These are phyloP conservation scores for Drosophila nigromelanica DNA, from an alignment of 1,140 invertebrate species.

Conservation along the genomic window DNA sequence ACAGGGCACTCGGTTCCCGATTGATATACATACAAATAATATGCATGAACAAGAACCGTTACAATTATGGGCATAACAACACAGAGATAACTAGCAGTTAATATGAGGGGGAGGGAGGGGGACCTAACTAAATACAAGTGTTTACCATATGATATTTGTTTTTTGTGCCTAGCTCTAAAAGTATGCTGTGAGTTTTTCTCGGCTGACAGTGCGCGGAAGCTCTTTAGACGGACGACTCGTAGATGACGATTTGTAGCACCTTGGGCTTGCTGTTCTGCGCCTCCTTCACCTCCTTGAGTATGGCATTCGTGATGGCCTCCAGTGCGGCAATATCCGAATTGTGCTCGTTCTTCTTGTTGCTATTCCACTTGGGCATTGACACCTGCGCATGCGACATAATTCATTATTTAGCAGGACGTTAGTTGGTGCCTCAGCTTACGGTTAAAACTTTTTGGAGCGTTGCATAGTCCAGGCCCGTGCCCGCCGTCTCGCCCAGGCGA, in stretches of 20 bases:
- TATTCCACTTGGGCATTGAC: conserved; percentile 85
- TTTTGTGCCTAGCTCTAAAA: conserved; percentile 7
- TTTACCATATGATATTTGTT: background rate
- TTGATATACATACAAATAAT: conserved; percentile 8
- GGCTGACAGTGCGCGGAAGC: background rate
- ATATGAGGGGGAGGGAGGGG: background rate
- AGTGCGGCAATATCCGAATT: conserved; percentile 89
- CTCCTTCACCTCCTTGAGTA: conserved; percentile 85
- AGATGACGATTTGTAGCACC: conserved; percentile 93
- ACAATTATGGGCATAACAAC: conserved; percentile 7
- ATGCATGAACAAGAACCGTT: background rate
- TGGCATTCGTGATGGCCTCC: conserved; percentile 89
- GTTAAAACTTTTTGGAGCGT: conserved; percentile 88
- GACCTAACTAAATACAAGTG: conserved; percentile 16
- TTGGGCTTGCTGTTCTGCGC: conserved; percentile 85
- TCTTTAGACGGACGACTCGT: conserved; percentile 90
- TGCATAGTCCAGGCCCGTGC: conserved; percentile 87
- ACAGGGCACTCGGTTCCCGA: conserved; percentile 4
- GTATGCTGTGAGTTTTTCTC: conserved; percentile 1
- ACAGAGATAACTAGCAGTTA: background rate
- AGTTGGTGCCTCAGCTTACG: conserved; percentile 67
- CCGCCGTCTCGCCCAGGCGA: conserved; percentile 90
- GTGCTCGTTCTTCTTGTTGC: conserved; percentile 82
- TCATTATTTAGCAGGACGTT: background rate
- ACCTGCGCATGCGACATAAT: conserved; percentile 64